Evolutionary conservation across 1,140 invertebrate species (phyloP), one percentile per base, ranked within the genome.

Genomic region (Lordiphosa clarofinis): DNA sequence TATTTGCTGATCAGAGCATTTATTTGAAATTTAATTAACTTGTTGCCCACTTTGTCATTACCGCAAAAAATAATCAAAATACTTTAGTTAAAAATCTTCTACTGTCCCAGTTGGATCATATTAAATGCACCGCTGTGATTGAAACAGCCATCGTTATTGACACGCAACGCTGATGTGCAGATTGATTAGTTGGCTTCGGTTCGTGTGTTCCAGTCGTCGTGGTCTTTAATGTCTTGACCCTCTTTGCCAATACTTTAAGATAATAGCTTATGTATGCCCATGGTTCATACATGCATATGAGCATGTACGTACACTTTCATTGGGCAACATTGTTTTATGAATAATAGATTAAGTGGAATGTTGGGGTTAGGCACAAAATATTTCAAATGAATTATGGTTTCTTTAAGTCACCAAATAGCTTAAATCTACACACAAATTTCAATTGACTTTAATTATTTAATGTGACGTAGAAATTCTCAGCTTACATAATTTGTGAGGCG

Each of bases 361-460:
- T 46, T 46, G 43, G 43, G 43, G 43, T 46, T 46, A 46, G 43
- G 24, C 43, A 46, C 21, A 24, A 21, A 46, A 46, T 46, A 31
- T 46, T 31, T 46, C 24, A 46, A 9, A 46, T 46, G 28, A 46
- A 46, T 46, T 46, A 46, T 46, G 43, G 21, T 31, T 46, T 46
- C 43, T 46, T 46, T 31, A 46, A 46, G 43, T 46, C 13, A 46
- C 43, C 43, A 46, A 46, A 46, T 46, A 46, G 43, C 43, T 46
- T 31, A 46, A 46, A 33, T 46, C 43, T 46, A 46, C 43, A 46
- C 43, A 31, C 24, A 31, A 46, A 31, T 46, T 46, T 46, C 43
- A 58, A 58, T 58, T 58, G 56, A 24, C 15, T 52, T 58, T 52
- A 58, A 58, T 58, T 58, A 49, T 43, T 58, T 58, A 52, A 58